A percentile compares a stretch with the other conserved stretches of the same genome.
phyloP scores from a whole-genome alignment of 2,888 invertebrate species.

The Automeris io region DNA sequence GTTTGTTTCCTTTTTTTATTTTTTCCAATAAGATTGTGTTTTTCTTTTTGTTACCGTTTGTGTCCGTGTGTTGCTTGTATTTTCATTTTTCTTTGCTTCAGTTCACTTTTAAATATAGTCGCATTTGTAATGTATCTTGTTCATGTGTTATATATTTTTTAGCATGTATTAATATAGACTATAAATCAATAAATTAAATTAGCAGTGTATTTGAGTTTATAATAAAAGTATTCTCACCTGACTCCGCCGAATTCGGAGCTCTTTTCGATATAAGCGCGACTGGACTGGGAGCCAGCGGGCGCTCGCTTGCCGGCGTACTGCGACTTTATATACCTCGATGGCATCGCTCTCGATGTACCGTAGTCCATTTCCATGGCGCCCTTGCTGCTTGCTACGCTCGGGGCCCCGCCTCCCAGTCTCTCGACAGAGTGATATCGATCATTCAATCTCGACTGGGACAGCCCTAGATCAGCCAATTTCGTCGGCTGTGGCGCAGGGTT shows the following conservation, averaged over 20 bases:
- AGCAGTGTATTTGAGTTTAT: not conserved
- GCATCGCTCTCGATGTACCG: constrained; percentile 73
- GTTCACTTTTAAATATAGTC: too few species aligned
- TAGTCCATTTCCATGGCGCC: constrained; percentile 84
- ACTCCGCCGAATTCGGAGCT: constrained; percentile 83
- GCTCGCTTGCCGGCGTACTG: constrained; percentile 89
- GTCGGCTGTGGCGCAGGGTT: constrained; percentile 78
- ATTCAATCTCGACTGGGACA: constrained; percentile 91
- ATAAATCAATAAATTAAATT: not conserved
- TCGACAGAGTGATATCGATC: constrained; percentile 93
- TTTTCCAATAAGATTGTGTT: too few species aligned
- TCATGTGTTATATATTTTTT: too few species aligned
- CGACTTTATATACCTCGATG: constrained; percentile 88
- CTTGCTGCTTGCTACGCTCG: constrained; percentile 75
- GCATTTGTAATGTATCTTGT: too few species aligned
- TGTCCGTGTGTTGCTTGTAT: too few species aligned
- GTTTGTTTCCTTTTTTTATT: too few species aligned
- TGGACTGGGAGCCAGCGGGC: constrained; percentile 90
- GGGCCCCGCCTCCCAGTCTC: constrained; percentile 80
- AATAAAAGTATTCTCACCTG: constrained; percentile 37
- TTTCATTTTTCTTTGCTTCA: too few species aligned
- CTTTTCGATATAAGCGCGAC: constrained; percentile 90
- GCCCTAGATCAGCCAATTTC: constrained; percentile 83
- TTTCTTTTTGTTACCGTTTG: too few species aligned
- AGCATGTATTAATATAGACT: too few species aligned